A percentile compares a stretch with the other conserved stretches of the same genome.
Evolutionary conservation across 2,888 invertebrate genomes (phyloP).

Genomic region (Caenorhabditis virilis): DNA sequence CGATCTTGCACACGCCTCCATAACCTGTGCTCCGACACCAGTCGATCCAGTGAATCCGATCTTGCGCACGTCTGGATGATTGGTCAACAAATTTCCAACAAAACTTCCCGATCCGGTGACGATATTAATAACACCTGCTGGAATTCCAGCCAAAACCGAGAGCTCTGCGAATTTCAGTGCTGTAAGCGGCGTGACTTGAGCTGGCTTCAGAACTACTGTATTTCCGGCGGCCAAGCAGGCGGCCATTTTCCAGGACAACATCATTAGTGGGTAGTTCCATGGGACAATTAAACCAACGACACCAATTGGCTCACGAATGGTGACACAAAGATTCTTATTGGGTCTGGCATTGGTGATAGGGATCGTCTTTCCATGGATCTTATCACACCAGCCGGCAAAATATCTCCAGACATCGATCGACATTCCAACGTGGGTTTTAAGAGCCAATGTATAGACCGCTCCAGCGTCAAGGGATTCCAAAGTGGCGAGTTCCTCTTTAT

Average conservation of each 20-base stretch:
- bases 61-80: conserved; percentile 77
- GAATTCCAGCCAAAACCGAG: conserved; percentile 86
- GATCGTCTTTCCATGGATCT: conserved; percentile 85
- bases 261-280: conserved; percentile 98
- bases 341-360: conserved; percentile 90
- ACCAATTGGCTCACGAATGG: conserved; percentile 76
- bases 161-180: conserved; percentile 94
- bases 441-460: conserved; percentile 91
- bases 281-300: conserved; percentile 91
- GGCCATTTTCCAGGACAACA: conserved; percentile 98
- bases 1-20: conserved; percentile 85
- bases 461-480: conserved; percentile 91
- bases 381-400: conserved; percentile 93
- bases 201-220: conserved; percentile 93
- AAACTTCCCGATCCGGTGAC: conserved; percentile 73
- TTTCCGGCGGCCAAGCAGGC: conserved; percentile 95
- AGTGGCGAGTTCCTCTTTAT: conserved; percentile 91
- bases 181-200: conserved; percentile 83
- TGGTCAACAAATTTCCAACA: conserved; percentile 41
- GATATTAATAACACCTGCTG: conserved; percentile 91
- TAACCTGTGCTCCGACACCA: conserved; percentile 85
- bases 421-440: conserved; percentile 97
- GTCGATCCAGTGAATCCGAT: conserved; percentile 96
- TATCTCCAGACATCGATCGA: conserved; percentile 95
- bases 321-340: conserved; percentile 85